Evolutionary conservation across 2,797 vertebrate genomes (phyloP).

Genomic region (Selene dorsalis): DNA sequence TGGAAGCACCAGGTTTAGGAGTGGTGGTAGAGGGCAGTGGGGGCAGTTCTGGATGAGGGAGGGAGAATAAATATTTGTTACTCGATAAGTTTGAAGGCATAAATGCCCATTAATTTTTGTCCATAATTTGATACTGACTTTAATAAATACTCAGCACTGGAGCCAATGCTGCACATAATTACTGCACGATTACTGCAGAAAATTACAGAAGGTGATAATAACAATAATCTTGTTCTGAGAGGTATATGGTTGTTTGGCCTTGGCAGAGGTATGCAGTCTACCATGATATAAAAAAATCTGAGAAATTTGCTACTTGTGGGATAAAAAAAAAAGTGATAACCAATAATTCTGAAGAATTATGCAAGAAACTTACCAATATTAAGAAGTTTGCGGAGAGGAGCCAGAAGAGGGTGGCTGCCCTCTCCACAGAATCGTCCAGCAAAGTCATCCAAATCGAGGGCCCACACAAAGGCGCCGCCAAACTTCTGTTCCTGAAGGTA

Average conservation of each 20-base stretch:
- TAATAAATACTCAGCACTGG: background rate
- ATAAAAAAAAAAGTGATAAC: background rate
- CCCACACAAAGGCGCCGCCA: constrained; percentile 84
- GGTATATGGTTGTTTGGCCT: too few relatives aligned
- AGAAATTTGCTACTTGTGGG: background rate
- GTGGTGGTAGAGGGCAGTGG: constrained; percentile 52
- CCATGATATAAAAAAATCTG: background rate
- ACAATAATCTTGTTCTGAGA: too few relatives aligned
- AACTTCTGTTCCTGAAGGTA: constrained; percentile 78
- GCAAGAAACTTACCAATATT: constrained; percentile 57
- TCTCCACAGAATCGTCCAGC: constrained; percentile 81
- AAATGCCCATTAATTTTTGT: background rate
- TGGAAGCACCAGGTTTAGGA: constrained; percentile 32
- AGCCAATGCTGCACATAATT: background rate
- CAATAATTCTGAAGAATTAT: background rate
- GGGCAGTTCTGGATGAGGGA: constrained; percentile 39
- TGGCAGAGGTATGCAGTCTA: too few relatives aligned
- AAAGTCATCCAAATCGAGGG: constrained; percentile 85
- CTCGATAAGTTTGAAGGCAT: background rate
- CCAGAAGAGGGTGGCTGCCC: constrained; percentile 74
- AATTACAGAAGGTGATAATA: too few relatives aligned
- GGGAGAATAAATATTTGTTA: background rate
- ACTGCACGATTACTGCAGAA: background rate
- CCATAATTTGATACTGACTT: background rate
- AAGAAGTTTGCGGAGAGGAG: constrained; percentile 58